Percentiles rank a stretch among this genome's conserved stretches.
phyloP scores from a whole-genome alignment of 23 tunicate genomes.

The Diplosoma virens region DNA sequence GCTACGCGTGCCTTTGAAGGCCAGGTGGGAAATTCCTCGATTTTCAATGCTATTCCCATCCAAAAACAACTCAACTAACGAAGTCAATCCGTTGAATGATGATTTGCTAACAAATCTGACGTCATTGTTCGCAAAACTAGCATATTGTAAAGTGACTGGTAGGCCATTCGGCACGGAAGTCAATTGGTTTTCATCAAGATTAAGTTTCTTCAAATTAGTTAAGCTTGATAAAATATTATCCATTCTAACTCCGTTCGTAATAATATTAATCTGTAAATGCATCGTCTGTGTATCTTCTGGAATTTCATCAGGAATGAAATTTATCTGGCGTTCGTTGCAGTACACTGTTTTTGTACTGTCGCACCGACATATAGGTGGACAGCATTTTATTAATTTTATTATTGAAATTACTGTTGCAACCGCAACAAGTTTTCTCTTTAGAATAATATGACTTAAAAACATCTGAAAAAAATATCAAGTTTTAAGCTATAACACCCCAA shows the following conservation, averaged over 20 bases:
- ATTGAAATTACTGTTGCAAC: no score
- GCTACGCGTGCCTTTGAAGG: conserved; percentile 33
- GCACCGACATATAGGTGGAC: conserved; percentile 82
- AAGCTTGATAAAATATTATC: conserved; percentile 21
- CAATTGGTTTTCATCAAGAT: conserved; percentile 39
- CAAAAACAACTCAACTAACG: conserved; percentile 35
- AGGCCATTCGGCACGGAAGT: conserved; percentile 57
- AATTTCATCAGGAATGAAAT: conserved; percentile 62
- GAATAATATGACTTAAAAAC: no score
- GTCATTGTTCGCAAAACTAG: conserved; percentile 29
- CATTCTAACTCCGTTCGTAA: conserved; percentile 51
- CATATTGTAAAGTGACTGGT: conserved; percentile 27
- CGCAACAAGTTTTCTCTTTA: no score
- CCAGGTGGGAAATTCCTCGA: conserved; percentile 53
- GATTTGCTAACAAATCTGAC: conserved; percentile 39
- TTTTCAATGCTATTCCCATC: conserved; percentile 73
- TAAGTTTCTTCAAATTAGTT: conserved; percentile 13
- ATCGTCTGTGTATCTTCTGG: conserved; percentile 56
- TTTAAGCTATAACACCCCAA: no score
- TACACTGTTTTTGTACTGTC: conserved; percentile 53
- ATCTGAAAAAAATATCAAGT: no score
- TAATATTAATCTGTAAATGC: conserved; percentile 45
- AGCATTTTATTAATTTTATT: no score
- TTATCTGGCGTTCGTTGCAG: conserved; percentile 45
- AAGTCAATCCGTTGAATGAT: conserved; percentile 28